These are phyloP conservation scores for Vollenhovia emeryi DNA, from an alignment of 1,140 invertebrate species.

Conservation along the genomic window DNA sequence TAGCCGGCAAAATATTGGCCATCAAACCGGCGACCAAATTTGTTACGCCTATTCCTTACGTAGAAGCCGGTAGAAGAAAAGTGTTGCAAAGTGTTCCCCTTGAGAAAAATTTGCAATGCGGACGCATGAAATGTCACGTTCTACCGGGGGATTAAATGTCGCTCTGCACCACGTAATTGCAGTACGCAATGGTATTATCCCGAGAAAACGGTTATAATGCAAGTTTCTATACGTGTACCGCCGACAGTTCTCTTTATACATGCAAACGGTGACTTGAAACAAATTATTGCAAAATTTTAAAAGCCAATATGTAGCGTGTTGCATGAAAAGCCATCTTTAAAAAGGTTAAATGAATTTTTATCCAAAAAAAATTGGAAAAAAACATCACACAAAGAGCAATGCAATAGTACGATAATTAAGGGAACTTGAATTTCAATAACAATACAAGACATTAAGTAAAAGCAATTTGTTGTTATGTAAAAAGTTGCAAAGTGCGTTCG, in stretches of 20 bases:
- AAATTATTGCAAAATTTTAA: constrained; percentile 3
- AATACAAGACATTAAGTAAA: background rate
- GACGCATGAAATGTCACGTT: constrained; percentile 38
- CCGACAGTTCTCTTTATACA: constrained; percentile 8
- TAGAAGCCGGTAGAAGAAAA: background rate
- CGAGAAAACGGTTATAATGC: constrained; percentile 20
- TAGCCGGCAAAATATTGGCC: constrained; percentile 48
- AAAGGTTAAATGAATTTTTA: background rate
- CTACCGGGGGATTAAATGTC: constrained; percentile 37
- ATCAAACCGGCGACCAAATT: background rate
- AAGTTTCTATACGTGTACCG: constrained; percentile 14
- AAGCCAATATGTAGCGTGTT: background rate
- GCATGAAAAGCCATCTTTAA: background rate
- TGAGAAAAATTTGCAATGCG: constrained; percentile 15
- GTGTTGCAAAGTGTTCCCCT: background rate
- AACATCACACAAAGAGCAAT: background rate
- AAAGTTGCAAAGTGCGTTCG: background rate
- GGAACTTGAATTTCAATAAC: background rate
- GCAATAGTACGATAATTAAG: background rate
- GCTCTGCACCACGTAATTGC: constrained; percentile 32
- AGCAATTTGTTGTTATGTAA: background rate
- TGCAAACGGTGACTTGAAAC: background rate
- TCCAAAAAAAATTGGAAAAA: background rate
- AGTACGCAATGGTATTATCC: constrained; percentile 35
- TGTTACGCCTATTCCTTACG: constrained; percentile 43